Conservation (phyloP, 2,113 vertebrate genomes). For the Bagarius yarrelli region DNA sequence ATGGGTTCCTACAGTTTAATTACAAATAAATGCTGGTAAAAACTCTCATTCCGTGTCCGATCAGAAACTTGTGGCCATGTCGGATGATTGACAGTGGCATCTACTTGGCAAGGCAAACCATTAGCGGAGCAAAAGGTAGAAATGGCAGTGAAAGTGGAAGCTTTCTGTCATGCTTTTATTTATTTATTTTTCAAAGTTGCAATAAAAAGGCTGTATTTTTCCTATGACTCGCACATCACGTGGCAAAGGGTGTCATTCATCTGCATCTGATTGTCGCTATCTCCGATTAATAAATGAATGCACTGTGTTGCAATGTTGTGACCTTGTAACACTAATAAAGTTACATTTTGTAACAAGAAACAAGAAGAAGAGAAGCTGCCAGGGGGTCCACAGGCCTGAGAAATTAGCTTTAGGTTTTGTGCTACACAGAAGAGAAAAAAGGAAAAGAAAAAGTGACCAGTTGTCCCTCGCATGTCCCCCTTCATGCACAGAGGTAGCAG, state of each 20-base stretch:
- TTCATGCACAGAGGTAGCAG: constrained; percentile 57
- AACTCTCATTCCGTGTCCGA: not conserved
- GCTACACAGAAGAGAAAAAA: not conserved
- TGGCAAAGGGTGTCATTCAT: not conserved
- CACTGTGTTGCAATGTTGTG: not conserved
- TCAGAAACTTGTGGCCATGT: not conserved
- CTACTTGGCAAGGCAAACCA: constrained; percentile 18
- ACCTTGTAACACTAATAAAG: not conserved
- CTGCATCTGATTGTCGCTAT: too few relatives aligned
- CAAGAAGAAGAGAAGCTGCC: not conserved
- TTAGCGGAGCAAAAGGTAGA: not conserved
- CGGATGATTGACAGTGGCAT: constrained; percentile 3
- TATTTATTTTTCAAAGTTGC: not conserved
- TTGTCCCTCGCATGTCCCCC: constrained; percentile 76
- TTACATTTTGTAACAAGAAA: not conserved
- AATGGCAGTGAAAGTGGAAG: not conserved
- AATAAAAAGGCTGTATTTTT: not conserved
- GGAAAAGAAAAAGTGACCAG: constrained; percentile 64
- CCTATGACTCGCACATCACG: not conserved
- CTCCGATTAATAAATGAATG: not conserved
- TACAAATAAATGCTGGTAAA: constrained; percentile 1
- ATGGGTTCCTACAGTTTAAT: constrained; percentile 14
- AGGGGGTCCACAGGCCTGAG: not conserved
- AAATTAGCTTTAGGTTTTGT: not conserved
- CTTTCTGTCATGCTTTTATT: not conserved